Base-by-base conservation (phyloP, 2,888 invertebrate genomes). In the Schizaphis graminum region DNA sequence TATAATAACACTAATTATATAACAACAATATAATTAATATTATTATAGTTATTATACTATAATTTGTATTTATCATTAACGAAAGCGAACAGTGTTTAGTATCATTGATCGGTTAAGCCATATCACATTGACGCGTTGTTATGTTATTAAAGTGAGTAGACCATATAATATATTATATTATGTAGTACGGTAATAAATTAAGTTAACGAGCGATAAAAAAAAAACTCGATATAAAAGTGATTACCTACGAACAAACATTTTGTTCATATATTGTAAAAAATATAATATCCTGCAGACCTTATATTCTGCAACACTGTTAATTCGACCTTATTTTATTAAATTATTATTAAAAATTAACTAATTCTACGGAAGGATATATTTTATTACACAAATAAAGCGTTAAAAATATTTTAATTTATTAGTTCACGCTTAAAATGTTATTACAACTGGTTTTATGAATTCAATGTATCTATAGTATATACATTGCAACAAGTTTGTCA, bases 101-200 rank as follows among this genome's bases (percentile, higher is more conserved):
- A n/a, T 53, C 87, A 47, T 49, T 87, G 49, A 87, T 87, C 35
- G 87, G 87, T 49, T 49, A 53, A 67, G n/a, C 67, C 67, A n/a
- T n/a, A 67, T 67, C 67, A 16, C n/a, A 67, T 16, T 67, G 67
- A 67, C 49, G 49, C 28, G 49, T 49, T 49, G 87, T 21, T 49
- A 28, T 49, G 47, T 87, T 53, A 87, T 87, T 8, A 53, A 87
- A 87, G 24, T n/a, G 49, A 49, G 49, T 49, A n/a, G 87, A 87
- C 87, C n/a, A 44, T 53, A 49, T 87, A n/a, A 35, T n/a, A 35
- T 35, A 67, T 67, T 67, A 67, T 67, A 67, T 67, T 47, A 53
- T 49, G 49, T n/a, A 49, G 53, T 47, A n/a, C 35, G 28, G 44
- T 87, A 21, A 49, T 53, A 49, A 49, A 87, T 87, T 49, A 87